phyloP scores from a whole-genome alignment of 2,113 vertebrate species.

The Oreochromis tanganicae region DNA sequence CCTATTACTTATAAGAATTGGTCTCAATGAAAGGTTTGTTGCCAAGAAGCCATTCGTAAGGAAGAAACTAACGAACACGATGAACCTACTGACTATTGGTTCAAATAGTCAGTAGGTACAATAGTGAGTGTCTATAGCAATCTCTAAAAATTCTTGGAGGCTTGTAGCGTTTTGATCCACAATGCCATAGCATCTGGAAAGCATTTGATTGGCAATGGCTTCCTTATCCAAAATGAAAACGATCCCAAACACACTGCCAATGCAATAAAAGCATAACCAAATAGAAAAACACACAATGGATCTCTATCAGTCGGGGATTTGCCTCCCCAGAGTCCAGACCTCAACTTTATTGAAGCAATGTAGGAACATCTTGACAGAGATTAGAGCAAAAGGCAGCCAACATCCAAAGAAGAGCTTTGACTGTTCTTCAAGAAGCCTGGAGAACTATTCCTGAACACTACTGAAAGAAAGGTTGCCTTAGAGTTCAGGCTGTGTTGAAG shows the following conservation, averaged over 20 bases:
- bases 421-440: background rate
- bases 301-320: background rate
- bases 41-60: background rate
- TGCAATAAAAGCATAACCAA: background rate
- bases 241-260: background rate
- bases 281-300: background rate
- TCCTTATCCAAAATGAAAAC: background rate
- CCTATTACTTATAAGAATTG: background rate
- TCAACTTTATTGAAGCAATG: background rate
- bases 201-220: background rate
- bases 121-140: background rate
- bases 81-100: background rate
- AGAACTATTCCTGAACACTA: background rate
- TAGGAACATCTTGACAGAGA: background rate
- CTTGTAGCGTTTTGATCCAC: background rate
- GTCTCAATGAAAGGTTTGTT: background rate
- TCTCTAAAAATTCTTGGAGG: background rate
- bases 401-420: background rate
- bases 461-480: background rate
- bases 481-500: background rate
- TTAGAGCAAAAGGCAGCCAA: background rate
- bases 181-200: background rate
- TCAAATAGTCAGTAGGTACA: background rate
- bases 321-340: background rate
- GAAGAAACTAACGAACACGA: background rate